Conservation (phyloP, 1,140 invertebrate species). For the Apis florea region DNA sequence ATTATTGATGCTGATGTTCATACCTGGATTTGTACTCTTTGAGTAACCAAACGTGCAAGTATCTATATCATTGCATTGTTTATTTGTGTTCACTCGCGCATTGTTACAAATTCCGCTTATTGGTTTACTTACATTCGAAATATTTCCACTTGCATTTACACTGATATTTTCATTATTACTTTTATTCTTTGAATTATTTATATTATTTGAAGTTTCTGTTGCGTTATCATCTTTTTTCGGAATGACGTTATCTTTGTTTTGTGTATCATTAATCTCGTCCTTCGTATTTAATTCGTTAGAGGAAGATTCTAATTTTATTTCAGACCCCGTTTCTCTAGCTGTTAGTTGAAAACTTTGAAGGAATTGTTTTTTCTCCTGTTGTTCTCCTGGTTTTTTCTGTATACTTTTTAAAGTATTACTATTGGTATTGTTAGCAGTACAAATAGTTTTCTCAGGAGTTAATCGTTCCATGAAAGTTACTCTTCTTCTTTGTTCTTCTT, state of each 20-base stretch:
- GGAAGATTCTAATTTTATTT: background rate
- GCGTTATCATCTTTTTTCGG: background rate
- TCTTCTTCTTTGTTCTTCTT: slow-evolving; percentile 69
- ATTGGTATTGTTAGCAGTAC: no score
- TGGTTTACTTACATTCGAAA: slow-evolving; percentile 23
- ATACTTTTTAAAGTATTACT: slow-evolving; percentile 37
- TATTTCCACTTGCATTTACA: slow-evolving; percentile 15
- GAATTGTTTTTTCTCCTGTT: slow-evolving; percentile 73
- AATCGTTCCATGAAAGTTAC: slow-evolving; percentile 68
- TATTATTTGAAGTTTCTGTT: background rate
- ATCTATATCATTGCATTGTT: slow-evolving; percentile 38
- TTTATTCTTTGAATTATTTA: slow-evolving; percentile 39
- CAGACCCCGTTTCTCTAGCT: slow-evolving; percentile 45
- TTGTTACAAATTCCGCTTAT: slow-evolving; percentile 25
- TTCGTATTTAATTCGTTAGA: background rate
- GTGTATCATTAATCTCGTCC: background rate
- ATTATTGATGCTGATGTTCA: slow-evolving; percentile 19
- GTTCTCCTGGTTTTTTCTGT: slow-evolving; percentile 64
- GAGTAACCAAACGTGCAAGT: slow-evolving; percentile 15
- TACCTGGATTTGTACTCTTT: slow-evolving; percentile 14
- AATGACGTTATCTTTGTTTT: background rate
- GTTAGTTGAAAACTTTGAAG: slow-evolving; percentile 71
- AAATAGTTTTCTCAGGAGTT: slow-evolving; percentile 24
- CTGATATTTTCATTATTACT: slow-evolving; percentile 35
- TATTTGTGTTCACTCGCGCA: slow-evolving; percentile 34